Evolutionary conservation across 2,888 invertebrate species (phyloP).

Genomic region (Torymus aiolomorphi): DNA sequence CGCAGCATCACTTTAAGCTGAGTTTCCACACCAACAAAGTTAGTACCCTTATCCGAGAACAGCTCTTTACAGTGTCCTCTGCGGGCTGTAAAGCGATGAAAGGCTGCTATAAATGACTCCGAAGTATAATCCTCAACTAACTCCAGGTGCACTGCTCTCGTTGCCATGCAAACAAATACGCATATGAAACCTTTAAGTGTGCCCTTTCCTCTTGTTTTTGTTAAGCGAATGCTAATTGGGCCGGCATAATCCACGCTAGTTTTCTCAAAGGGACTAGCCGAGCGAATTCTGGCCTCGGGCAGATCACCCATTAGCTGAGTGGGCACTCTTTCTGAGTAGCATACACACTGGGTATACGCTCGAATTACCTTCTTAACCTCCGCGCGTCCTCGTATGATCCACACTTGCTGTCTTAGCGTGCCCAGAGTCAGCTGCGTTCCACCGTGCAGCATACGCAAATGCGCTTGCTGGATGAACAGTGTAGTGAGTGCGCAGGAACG

Average conservation of each 20-base stretch:
- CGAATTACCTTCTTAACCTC: constrained; percentile 58
- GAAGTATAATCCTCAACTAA: constrained; percentile 57
- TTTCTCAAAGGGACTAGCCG: constrained; percentile 58
- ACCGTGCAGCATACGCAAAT: neutral
- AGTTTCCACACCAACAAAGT: constrained; percentile 59
- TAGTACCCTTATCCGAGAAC: no score
- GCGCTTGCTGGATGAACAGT: no score
- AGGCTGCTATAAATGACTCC: constrained; percentile 58
- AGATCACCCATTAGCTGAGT: constrained; percentile 66
- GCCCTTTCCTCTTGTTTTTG: no score
- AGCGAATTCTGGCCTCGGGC: constrained; percentile 63
- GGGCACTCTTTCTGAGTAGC: constrained; percentile 54
- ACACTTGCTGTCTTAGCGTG: constrained; percentile 59
- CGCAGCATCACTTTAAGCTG: constrained; percentile 11
- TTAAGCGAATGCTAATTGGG: constrained; percentile 56
- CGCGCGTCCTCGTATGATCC: constrained; percentile 64
- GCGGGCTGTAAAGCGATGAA: constrained; percentile 57
- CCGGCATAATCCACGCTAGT: constrained; percentile 58
- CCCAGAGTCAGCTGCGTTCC: constrained; percentile 58
- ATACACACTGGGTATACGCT: constrained; percentile 66
- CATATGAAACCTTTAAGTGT: constrained; percentile 58
- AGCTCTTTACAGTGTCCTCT: constrained; percentile 61
- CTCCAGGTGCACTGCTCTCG: constrained; percentile 62
- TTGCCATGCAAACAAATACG: constrained; percentile 63
- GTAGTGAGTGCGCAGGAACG: no score